Evolutionary conservation across 2,888 invertebrate genomes (phyloP), one percentile per base, ranked within the genome.

Genomic region (Eucriotettix oculatus): DNA sequence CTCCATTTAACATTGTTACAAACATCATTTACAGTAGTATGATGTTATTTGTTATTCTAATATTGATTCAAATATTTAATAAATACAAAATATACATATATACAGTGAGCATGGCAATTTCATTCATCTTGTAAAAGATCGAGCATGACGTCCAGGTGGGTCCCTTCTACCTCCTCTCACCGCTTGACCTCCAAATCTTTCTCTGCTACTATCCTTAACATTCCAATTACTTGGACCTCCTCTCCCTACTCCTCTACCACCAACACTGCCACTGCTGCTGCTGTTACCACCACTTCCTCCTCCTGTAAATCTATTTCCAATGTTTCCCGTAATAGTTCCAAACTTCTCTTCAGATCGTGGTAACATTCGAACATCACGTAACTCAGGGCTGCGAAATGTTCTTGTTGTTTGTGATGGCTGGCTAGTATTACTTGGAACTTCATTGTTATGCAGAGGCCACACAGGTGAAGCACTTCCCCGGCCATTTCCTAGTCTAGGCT

Each of bases 341-440:
- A 57, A 59, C 41, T 56, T 62, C 29, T 60, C 62, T 9, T 61
- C 61, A 12, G 63, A 60, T 14, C 60, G 61, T 10, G 61, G 59
- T 29, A 62, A 29, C 60, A 60, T 62, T 11, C 62, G 57, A 12
- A 62, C 54, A 43, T 62, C 62, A 10, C 61, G 54, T n/a, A 54
- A 41, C 44, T 63, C 63, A 14, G 62, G 60, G 12, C 57, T 58
- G 16, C 62, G 54, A 42, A 63, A 63, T 16, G 58, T 56, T n/a
- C 60, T 57, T 41, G 53, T 17, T 16, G 52, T 53, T 12, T 48
- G 59, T 40, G 57, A 53, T n/a, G 55, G 17, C 40, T 58, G 60
- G 29, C 43, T 56, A 10, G 54, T 54, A 1, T 58, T 52, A 16
- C 57, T 59, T n/a, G 56, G 54, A 12, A 55, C 61, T 41, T 61